phyloP scores from a whole-genome alignment of 1,140 invertebrate genomes.

The Papilio helenus region DNA sequence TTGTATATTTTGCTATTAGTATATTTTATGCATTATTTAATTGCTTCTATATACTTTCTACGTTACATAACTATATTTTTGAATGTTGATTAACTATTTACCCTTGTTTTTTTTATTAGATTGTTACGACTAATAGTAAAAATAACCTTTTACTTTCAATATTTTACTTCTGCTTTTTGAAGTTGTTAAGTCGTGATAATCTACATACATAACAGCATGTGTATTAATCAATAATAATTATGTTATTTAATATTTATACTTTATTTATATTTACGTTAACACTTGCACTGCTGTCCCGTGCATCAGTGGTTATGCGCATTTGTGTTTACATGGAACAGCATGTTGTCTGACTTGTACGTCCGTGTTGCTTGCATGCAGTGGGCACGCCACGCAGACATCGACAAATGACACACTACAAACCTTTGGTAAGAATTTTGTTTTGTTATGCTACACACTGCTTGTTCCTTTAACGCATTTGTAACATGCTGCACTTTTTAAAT shows the following conservation, averaged over 20 bases:
- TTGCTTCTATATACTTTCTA: neutral
- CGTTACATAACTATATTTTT: neutral
- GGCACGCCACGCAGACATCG: slow-evolving; percentile 57
- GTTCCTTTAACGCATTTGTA: neutral
- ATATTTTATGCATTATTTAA: neutral
- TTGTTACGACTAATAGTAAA: neutral
- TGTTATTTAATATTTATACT: slow-evolving; percentile 32
- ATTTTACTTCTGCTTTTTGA: neutral
- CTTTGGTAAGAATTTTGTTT: slow-evolving; percentile 67
- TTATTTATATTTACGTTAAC: slow-evolving; percentile 16
- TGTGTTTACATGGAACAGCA: slow-evolving; percentile 51
- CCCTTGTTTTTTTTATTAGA: neutral
- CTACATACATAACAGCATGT: neutral
- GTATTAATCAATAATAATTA: slow-evolving; percentile 7
- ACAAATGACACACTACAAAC: slow-evolving; percentile 77
- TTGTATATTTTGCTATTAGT: neutral
- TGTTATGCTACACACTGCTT: slow-evolving; percentile 41
- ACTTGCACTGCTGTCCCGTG: neutral
- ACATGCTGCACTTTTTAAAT: neutral
- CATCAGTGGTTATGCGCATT: slow-evolving; percentile 14
- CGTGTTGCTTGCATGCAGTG: slow-evolving; percentile 74
- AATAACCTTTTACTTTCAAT: neutral
- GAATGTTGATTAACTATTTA: neutral
- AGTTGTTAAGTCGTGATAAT: neutral
- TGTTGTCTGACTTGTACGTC: slow-evolving; percentile 65